Evolutionary conservation across 2,113 vertebrate genomes (phyloP).

Genomic region (Setophaga kirtlandii): DNA sequence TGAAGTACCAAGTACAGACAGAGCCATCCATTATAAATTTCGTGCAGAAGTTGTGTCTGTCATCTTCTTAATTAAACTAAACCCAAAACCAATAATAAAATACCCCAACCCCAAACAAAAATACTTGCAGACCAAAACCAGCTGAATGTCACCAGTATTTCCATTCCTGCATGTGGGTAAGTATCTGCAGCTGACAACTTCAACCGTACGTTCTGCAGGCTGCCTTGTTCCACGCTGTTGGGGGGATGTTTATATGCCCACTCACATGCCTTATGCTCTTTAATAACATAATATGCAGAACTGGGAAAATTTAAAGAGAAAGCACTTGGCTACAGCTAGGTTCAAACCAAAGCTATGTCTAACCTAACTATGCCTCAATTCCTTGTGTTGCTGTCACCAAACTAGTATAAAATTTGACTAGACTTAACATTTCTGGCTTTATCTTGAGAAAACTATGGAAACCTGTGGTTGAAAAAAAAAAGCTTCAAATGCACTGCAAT

Average conservation of each 20-base stretch:
- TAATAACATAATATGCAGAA: slow-evolving; percentile 25
- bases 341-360: slow-evolving; percentile 25
- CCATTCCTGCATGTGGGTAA: neutral
- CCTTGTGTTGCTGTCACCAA: slow-evolving; percentile 41
- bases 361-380: slow-evolving; percentile 35
- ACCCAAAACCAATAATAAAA: neutral
- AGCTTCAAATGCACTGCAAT: neutral
- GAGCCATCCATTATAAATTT: neutral
- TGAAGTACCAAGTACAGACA: neutral
- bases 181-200: slow-evolving; percentile 6
- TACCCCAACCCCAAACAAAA: neutral
- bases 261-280: neutral
- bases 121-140: slow-evolving; percentile 1
- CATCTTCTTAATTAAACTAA: neutral
- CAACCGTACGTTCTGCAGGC: neutral
- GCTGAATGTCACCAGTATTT: neutral
- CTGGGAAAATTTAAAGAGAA: slow-evolving; percentile 23
- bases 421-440: slow-evolving; percentile 16
- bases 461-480: neutral
- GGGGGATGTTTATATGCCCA: slow-evolving; percentile 51
- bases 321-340: neutral
- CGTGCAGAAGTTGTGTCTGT: neutral
- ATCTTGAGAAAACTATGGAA: neutral
- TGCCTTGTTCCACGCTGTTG: neutral
- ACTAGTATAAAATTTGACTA: slow-evolving; percentile 15